A percentile compares a stretch with the other conserved stretches of the same genome.
Evolutionary conservation across 2,797 vertebrate genomes (phyloP).

Genomic region (Valencia hispanica): DNA sequence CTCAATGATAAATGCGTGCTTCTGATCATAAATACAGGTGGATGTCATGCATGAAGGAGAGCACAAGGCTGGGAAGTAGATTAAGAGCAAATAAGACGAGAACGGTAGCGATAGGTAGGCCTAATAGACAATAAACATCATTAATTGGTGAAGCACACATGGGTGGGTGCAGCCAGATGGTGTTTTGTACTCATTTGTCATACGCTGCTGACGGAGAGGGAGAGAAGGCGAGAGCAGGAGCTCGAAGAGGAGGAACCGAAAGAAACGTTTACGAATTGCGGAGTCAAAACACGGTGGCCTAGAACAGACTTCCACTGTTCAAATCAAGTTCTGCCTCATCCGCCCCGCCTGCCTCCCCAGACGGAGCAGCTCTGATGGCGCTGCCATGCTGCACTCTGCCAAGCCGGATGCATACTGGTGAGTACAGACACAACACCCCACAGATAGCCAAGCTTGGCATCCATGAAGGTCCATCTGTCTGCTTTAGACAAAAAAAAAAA

Average conservation of each 20-base stretch:
- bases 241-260: slow-evolving; percentile 38
- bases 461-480: slow-evolving; percentile 79
- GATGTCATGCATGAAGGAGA: slow-evolving; percentile 45
- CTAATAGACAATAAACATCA: slow-evolving; percentile 74
- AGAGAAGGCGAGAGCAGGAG: slow-evolving; percentile 42
- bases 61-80: slow-evolving; percentile 33
- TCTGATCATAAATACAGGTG: slow-evolving; percentile 20
- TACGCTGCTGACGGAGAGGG: slow-evolving; percentile 69
- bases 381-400: slow-evolving; percentile 57
- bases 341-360: slow-evolving; percentile 51
- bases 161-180: slow-evolving; percentile 80
- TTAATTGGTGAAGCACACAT: slow-evolving; percentile 79
- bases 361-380: slow-evolving; percentile 51
- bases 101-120: slow-evolving; percentile 66
- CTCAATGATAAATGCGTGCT: slow-evolving; percentile 21
- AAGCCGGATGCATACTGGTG: slow-evolving; percentile 70
- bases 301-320: slow-evolving; percentile 58
- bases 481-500: slow-evolving; percentile 50
- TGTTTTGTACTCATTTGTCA: slow-evolving; percentile 84
- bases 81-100: slow-evolving; percentile 70
- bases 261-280: slow-evolving; percentile 55
- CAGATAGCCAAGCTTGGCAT: slow-evolving; percentile 73
- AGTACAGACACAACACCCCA: slow-evolving; percentile 72
- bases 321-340: slow-evolving; percentile 49
- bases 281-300: slow-evolving; percentile 46